Conservation (phyloP, 2,113 vertebrate genomes). For the Myocastor coypus region DNA sequence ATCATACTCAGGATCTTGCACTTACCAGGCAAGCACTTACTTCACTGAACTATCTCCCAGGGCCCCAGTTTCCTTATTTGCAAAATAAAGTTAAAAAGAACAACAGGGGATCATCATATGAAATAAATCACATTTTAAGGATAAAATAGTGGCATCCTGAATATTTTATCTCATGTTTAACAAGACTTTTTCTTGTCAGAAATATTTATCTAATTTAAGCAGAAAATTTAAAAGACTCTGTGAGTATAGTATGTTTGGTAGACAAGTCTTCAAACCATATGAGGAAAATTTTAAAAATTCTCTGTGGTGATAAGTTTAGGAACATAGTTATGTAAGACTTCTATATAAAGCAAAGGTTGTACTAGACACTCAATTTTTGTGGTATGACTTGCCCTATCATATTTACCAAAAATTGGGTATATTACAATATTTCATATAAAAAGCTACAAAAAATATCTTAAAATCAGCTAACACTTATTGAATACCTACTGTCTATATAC, state of each 20-base stretch:
- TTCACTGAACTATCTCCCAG: too few species aligned
- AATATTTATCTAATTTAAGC: slow-evolving; percentile 43
- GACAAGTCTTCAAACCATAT: slow-evolving; percentile 27
- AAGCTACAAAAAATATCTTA: slow-evolving; percentile 58
- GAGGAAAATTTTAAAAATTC: slow-evolving; percentile 20
- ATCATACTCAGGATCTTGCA: too few species aligned
- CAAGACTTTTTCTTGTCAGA: slow-evolving; percentile 47
- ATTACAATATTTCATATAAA: slow-evolving; percentile 42
- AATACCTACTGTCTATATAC: not conserved
- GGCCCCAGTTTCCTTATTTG: slow-evolving; percentile 12
- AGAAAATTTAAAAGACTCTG: not conserved
- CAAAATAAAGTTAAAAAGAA: slow-evolving; percentile 37
- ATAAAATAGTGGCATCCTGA: slow-evolving; percentile 37
- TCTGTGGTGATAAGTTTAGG: slow-evolving; percentile 37
- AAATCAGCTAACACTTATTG: not conserved
- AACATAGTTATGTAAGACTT: not conserved
- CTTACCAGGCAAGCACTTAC: too few species aligned
- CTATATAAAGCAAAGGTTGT: slow-evolving; percentile 45
- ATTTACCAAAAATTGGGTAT: slow-evolving; percentile 22
- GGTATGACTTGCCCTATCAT: slow-evolving; percentile 29
- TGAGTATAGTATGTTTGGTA: slow-evolving; percentile 39
- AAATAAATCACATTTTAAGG: slow-evolving; percentile 41
- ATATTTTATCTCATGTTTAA: slow-evolving; percentile 49
- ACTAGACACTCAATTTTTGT: slow-evolving; percentile 41
- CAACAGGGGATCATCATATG: slow-evolving; percentile 31